phyloP scores from a whole-genome alignment of 2,797 vertebrate species.

The Synanceia verrucosa region DNA sequence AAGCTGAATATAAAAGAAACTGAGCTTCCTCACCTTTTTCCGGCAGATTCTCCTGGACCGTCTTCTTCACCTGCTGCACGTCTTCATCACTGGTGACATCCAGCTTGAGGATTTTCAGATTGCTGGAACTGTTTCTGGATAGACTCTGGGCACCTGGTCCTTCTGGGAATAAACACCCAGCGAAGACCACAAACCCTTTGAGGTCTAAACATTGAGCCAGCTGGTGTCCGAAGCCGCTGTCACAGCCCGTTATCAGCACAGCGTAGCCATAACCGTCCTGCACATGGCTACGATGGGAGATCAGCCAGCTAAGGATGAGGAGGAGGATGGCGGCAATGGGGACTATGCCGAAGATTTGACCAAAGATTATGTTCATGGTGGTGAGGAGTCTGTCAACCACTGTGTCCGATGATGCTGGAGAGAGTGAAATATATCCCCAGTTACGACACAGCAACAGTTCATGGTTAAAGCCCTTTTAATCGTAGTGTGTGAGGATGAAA shows the following conservation, averaged over 20 bases:
- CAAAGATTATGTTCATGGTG: conserved; percentile 31
- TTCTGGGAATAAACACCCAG: conserved; percentile 67
- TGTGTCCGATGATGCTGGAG: neutral
- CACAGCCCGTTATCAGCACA: conserved; percentile 70
- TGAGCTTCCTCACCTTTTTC: conserved; percentile 62
- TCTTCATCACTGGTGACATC: conserved; percentile 71
- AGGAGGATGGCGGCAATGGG: conserved; percentile 24
- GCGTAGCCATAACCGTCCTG: conserved; percentile 17
- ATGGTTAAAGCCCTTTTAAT: neutral
- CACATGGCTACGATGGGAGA: neutral
- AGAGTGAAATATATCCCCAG: neutral
- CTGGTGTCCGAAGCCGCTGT: conserved; percentile 71
- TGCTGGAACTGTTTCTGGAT: conserved; percentile 39
- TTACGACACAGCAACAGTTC: neutral
- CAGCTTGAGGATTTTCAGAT: conserved; percentile 68
- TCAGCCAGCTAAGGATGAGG: conserved; percentile 18
- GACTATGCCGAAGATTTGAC: conserved; percentile 26
- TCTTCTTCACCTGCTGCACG: conserved; percentile 56
- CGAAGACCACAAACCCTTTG: conserved; percentile 76
- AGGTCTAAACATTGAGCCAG: conserved; percentile 66
- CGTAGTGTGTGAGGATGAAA: too few relatives aligned
- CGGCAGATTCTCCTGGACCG: conserved; percentile 63
- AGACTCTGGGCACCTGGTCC: conserved; percentile 63
- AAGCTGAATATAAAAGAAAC: neutral
- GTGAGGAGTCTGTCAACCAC: neutral